Base-by-base conservation (phyloP, 1,140 invertebrate species). In the Camponotus pennsylvanicus region DNA sequence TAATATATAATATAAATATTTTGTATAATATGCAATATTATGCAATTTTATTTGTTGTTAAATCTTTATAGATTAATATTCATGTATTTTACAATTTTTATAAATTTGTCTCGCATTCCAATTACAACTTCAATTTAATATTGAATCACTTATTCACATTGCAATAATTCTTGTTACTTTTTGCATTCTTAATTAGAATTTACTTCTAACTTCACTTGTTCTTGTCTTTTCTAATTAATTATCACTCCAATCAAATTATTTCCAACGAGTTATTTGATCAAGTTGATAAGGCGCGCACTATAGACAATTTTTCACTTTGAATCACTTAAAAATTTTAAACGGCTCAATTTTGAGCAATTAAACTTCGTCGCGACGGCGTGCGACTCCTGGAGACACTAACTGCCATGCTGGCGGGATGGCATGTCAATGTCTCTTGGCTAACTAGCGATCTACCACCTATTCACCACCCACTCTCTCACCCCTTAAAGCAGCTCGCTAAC, bases 371-470 rank as follows among this genome's bases (percentile, higher is more conserved):
- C 34, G 37, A 80, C 34, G 13, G 9, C 59, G 15, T 27, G 45
- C 63, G 37, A 66, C 49, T 85, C n/a, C 27, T 66, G 32, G 52
- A 86, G 69, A 79, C 61, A 69, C 75, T 55, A 76, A 85, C 91
- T 93, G 90, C 84, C 93, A 93, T 92, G 91, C 89, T 89, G 87
- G 87, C 93, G 89, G 85, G 92, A 92, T 92, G 85, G 91, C 80
- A 90, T 93, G 93, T 92, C 93, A 93, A 93, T 92, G 92, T 94
- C 92, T 94, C 93, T 93, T 93, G 86, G 91, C 93, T 92, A 93
- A 93, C 93, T 94, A 92, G 91, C 87, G 90, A 93, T 90, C 91
- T 92, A 93, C 92, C 93, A 94, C 93, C 92, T 93, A 92, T 75
- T 92, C 88, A 90, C 91, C 92, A 92, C 89, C 90, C 92, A 92